phyloP scores from a whole-genome alignment of 2,797 vertebrate genomes.

The Acropternis orthonyx region DNA sequence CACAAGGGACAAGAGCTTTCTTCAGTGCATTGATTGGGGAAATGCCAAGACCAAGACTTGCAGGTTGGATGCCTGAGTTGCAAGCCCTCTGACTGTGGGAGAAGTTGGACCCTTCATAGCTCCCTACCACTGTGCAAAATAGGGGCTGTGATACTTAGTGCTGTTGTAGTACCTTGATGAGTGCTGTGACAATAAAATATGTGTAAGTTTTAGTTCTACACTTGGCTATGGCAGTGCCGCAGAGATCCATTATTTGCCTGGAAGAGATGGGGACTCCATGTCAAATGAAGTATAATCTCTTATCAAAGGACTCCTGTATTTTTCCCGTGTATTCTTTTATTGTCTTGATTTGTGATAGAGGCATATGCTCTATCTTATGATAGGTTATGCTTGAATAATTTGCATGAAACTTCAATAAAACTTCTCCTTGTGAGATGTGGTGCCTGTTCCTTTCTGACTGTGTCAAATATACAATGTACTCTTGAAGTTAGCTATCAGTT shows the following conservation, averaged over 20 bases:
- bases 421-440: not conserved
- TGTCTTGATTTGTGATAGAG: not conserved
- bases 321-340: not conserved
- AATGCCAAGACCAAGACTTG: not conserved
- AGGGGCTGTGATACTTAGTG: not conserved
- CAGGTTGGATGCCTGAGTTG: not conserved
- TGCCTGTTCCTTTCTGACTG: not conserved
- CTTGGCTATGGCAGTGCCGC: not conserved
- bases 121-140: not conserved
- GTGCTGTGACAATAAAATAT: not conserved
- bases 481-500: not conserved
- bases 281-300: not conserved
- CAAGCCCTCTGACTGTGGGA: not conserved
- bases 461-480: not conserved
- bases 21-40: not conserved
- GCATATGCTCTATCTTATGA: not conserved
- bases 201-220: not conserved
- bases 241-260: not conserved
- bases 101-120: not conserved
- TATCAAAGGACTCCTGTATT: slow-evolving; percentile 12
- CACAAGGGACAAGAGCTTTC: not conserved
- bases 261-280: not conserved
- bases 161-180: not conserved
- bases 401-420: not conserved
- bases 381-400: not conserved